phyloP scores from a whole-genome alignment of 2,888 invertebrate species.

The Dasypogon diadema region DNA sequence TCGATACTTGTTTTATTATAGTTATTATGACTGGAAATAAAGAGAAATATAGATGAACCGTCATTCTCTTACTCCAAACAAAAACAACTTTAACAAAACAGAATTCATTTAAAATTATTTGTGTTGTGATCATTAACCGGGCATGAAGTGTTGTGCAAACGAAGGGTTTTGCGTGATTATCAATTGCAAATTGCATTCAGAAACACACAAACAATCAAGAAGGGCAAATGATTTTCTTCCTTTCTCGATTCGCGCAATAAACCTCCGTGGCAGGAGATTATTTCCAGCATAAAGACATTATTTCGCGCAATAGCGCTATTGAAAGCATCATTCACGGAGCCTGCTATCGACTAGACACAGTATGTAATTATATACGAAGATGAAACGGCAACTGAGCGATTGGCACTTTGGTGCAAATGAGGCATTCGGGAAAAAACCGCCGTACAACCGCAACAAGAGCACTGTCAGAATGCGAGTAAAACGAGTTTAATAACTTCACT shows the following conservation, averaged over 20 bases:
- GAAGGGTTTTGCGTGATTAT: background rate
- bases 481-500: conserved; percentile 51
- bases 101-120: background rate
- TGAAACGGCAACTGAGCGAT: conserved; percentile 42
- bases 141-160: background rate
- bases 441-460: conserved; percentile 21
- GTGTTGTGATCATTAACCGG: background rate
- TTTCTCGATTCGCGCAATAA: background rate
- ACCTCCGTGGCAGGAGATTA: conserved; percentile 17
- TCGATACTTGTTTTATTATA: too few relatives aligned
- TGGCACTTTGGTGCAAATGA: conserved; percentile 45
- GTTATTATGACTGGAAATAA: too few relatives aligned
- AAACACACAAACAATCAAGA: background rate
- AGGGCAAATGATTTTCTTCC: background rate
- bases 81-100: too few relatives aligned
- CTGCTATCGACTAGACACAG: conserved; percentile 34
- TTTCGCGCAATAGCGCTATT: conserved; percentile 42
- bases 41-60: too few relatives aligned
- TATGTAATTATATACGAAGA: conserved; percentile 39
- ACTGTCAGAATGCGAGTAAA: conserved; percentile 19
- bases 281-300: conserved; percentile 45
- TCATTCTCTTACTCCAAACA: too few relatives aligned
- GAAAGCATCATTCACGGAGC: conserved; percentile 41
- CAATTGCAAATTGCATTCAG: background rate
- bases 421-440: conserved; percentile 7